These are phyloP conservation scores for Drosophila picticornis DNA, from an alignment of 2,888 invertebrate species.

Conservation along the genomic window DNA sequence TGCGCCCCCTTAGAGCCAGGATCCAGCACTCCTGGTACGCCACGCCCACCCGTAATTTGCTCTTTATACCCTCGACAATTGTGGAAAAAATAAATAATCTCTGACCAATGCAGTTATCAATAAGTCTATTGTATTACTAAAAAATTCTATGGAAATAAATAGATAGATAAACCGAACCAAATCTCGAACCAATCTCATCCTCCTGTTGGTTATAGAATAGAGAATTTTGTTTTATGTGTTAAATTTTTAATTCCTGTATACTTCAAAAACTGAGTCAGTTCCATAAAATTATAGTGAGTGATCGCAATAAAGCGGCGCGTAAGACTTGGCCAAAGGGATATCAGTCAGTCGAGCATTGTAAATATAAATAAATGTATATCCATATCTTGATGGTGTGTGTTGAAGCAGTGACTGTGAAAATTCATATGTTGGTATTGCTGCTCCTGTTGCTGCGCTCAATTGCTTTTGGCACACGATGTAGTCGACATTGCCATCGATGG, in stretches of 20 bases:
- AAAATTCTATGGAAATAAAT: not conserved
- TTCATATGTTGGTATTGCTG: conserved; percentile 70
- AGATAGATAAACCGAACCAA: not conserved
- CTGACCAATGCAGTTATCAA: not conserved
- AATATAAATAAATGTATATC: conserved; percentile 1
- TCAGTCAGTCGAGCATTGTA: not conserved
- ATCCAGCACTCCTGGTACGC: not conserved
- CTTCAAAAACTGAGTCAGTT: not conserved
- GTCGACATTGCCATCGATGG: conserved; percentile 62
- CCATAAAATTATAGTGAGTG: not conserved
- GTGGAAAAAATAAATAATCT: too few relatives aligned
- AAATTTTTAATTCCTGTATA: too few relatives aligned
- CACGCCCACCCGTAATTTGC: conserved; percentile 8
- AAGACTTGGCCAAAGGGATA: not conserved
- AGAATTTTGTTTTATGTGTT: not conserved
- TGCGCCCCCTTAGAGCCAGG: conserved; percentile 49
- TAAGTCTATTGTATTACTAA: not conserved
- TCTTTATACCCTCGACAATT: conserved; percentile 14
- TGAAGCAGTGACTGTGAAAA: conserved; percentile 55
- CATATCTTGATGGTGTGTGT: conserved; percentile 41
- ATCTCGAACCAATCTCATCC: not conserved
- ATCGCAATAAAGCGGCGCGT: not conserved
- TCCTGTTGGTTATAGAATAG: not conserved
- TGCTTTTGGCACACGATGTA: conserved; percentile 57
- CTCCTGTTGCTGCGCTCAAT: conserved; percentile 76